These are phyloP conservation scores for Drosophila diplacantha DNA, from an alignment of 2,888 invertebrate species.

Conservation along the genomic window DNA sequence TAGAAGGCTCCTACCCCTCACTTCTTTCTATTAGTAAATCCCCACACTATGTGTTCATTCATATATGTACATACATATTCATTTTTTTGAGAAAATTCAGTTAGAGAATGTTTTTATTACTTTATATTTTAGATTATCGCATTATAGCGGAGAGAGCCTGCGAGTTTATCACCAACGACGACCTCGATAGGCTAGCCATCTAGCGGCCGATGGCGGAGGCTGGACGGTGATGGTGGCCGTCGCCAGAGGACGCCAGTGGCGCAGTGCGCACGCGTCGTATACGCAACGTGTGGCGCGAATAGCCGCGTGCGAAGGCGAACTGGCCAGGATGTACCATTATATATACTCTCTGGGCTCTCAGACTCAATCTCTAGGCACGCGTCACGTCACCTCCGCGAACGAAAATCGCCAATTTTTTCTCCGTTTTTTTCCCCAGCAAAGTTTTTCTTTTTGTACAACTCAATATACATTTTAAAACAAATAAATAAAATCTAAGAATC, in stretches of 20 bases:
- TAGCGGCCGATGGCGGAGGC: slow-evolving; percentile 7
- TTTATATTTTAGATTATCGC: slow-evolving; percentile 44
- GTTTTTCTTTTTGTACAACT: slow-evolving; percentile 30
- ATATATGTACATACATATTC: too few species aligned
- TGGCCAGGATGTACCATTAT: slow-evolving; percentile 43
- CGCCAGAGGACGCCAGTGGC: slow-evolving; percentile 43
- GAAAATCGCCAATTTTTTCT: slow-evolving; percentile 36
- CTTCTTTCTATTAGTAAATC: not conserved
- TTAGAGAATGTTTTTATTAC: not conserved
- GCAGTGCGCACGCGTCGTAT: slow-evolving; percentile 35
- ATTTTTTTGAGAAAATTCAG: not conserved
- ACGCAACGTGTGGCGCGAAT: slow-evolving; percentile 29
- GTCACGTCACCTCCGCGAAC: slow-evolving; percentile 50
- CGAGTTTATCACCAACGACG: slow-evolving; percentile 53
- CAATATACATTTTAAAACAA: slow-evolving; percentile 12
- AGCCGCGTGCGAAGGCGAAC: slow-evolving; percentile 7
- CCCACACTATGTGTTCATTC: too few species aligned
- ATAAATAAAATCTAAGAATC: slow-evolving; percentile 1
- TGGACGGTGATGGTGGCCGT: not conserved
- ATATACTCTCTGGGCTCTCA: slow-evolving; percentile 45
- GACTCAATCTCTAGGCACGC: slow-evolving; percentile 40
- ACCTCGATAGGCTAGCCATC: slow-evolving; percentile 41
- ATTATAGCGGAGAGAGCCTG: slow-evolving; percentile 56
- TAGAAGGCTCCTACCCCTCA: not conserved
- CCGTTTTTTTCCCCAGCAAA: slow-evolving; percentile 22